Base-by-base conservation (phyloP, 2,113 vertebrate species). In the Anarrhichthys ocellatus region DNA sequence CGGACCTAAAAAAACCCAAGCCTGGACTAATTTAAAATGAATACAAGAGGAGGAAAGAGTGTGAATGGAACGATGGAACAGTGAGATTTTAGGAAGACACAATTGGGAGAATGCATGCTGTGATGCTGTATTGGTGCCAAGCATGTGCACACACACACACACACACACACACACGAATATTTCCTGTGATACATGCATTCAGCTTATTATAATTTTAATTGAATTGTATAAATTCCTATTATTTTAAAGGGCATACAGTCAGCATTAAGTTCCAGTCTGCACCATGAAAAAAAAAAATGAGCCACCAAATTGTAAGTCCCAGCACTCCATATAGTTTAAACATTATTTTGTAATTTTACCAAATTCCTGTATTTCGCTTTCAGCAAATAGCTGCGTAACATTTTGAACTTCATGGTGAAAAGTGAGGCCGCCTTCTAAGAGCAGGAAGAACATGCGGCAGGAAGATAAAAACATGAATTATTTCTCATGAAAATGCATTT, bases 401-500 rank as follows among this genome's bases (percentile, higher is more conserved):
- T 8, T 38, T 10, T 38, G 40, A 76, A 62, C 22, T 32, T 72
- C 0, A 24, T 8, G 61, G 36, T 20, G 52, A 62, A 76, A 79
- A 66, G 36, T 17, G 44, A 63, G 56, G 48, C 27, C 52, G 27
- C 15, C 14, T 36, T 67, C 54, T 59, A 54, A 52, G 36, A 59
- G 66, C 42, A 63, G 22, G 20, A 24, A 10, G 64, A 62, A 76
- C 29, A 63, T 66, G 50, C 20, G 3, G 48, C 48, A 50, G 38
- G 42, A 52, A 73, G 68, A 77, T 54, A 61, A 61, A 81, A 71
- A 42, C 7, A 54, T 65, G 4, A 69, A 73, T 81, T 73, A 75
- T 63, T 71, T 84, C 18, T 44, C n/a, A 58, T 62, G 36, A 52
- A 71, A 82, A 46, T 54, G 42, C 61, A 40, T 84, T 73, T 64